Conservation (phyloP, 2,797 vertebrate genomes). For the Thamnophis elegans region DNA sequence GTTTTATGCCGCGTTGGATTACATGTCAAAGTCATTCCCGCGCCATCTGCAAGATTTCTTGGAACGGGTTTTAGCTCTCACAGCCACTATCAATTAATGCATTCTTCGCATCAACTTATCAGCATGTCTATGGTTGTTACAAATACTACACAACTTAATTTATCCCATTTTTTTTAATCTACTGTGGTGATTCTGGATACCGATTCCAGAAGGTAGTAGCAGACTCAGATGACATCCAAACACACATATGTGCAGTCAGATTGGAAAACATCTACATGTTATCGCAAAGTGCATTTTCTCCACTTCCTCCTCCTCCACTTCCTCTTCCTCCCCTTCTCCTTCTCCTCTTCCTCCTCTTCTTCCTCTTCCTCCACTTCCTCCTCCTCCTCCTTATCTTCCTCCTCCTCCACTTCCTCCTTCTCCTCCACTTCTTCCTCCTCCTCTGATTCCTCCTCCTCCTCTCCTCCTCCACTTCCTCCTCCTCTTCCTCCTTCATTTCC, state of each 20-base stretch:
- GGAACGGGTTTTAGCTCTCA: constrained; percentile 35
- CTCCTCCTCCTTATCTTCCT: too few relatives aligned
- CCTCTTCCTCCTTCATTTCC: not conserved
- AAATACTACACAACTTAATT: constrained; percentile 38
- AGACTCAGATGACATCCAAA: not conserved
- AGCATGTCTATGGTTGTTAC: constrained; percentile 41
- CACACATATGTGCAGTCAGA: not conserved
- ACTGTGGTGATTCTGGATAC: constrained; percentile 25
- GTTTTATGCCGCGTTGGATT: constrained; percentile 63
- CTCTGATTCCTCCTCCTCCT: fast-evolving
- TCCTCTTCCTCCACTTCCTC: too few relatives aligned
- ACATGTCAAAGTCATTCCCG: constrained; percentile 64
- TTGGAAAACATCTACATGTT: not conserved
- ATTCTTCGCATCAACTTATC: constrained; percentile 23
- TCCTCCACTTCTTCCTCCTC: too few relatives aligned
- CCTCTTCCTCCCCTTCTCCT: too few relatives aligned
- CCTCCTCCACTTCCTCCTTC: too few relatives aligned
- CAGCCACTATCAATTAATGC: constrained; percentile 29
- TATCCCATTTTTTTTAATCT: constrained; percentile 30
- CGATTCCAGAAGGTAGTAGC: not conserved
- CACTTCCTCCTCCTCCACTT: too few relatives aligned
- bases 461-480: too few relatives aligned
- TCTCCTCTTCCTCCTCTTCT: too few relatives aligned
- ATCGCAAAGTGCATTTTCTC: not conserved
- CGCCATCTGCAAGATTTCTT: constrained; percentile 62